phyloP scores from a whole-genome alignment of 2,888 invertebrate genomes.

The Barypeithes pellucidus region DNA sequence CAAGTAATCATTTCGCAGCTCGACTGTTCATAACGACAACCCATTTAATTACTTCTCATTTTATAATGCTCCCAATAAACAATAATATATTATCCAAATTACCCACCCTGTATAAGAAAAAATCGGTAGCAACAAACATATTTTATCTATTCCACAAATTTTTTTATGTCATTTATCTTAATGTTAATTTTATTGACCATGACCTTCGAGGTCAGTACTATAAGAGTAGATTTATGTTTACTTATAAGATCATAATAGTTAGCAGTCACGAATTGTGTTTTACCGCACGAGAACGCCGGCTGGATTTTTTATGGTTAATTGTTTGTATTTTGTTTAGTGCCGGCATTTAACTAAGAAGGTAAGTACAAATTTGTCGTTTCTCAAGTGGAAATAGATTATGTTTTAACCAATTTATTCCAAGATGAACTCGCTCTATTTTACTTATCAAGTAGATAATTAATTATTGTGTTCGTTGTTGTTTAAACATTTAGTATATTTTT shows the following conservation, averaged over 20 bases:
- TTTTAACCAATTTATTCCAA: too few relatives aligned
- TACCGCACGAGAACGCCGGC: slow-evolving; percentile 7
- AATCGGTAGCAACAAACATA: background rate
- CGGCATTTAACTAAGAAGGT: too few relatives aligned
- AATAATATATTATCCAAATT: background rate
- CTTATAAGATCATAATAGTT: slow-evolving; percentile 37
- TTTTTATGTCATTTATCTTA: slow-evolving; percentile 40
- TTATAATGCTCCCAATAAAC: too few relatives aligned
- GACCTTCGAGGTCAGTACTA: slow-evolving; percentile 50
- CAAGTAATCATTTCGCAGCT: too few relatives aligned
- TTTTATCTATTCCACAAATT: slow-evolving; percentile 33
- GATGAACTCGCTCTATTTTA: too few relatives aligned
- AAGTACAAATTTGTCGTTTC: too few relatives aligned
- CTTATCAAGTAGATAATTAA: too few relatives aligned
- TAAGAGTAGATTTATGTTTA: slow-evolving; percentile 37
- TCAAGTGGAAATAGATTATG: too few relatives aligned
- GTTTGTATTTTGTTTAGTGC: background rate
- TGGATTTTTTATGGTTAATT: background rate
- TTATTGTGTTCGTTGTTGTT: too few relatives aligned
- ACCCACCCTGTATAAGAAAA: background rate
- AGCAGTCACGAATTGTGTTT: slow-evolving; percentile 15
- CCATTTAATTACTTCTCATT: too few relatives aligned
- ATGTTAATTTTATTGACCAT: slow-evolving; percentile 19
- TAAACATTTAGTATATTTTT: too few relatives aligned
- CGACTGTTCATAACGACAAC: too few relatives aligned